Percentiles rank a stretch among this genome's conserved stretches.
These are phyloP conservation scores for Chrysolina haemoptera DNA, from an alignment of 2,888 invertebrate genomes.

Conservation along the genomic window DNA sequence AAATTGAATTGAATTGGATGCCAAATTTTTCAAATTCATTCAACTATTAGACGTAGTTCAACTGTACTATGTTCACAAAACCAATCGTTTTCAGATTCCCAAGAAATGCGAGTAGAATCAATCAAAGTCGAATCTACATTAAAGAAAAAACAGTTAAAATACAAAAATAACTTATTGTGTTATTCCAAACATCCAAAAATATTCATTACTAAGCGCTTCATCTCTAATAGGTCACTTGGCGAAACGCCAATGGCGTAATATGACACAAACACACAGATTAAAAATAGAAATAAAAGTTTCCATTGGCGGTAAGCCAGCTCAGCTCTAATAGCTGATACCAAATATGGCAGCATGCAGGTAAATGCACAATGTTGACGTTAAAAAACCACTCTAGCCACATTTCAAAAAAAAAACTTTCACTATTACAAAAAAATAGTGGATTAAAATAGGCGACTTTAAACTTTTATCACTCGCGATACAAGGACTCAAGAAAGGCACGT, in stretches of 20 bases:
- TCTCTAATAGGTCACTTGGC: constrained; percentile 66
- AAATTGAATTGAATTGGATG: too few relatives aligned
- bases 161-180: constrained; percentile 17
- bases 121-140: background rate
- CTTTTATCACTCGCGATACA: constrained; percentile 50
- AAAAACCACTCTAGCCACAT: constrained; percentile 36
- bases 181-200: constrained; percentile 33
- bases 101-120: background rate
- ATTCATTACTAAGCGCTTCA: constrained; percentile 42
- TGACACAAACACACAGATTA: constrained; percentile 63
- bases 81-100: background rate
- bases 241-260: constrained; percentile 62
- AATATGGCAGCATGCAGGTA: constrained; percentile 58
- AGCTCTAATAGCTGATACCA: constrained; percentile 56
- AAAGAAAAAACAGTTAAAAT: background rate
- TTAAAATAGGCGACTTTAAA: constrained; percentile 18
- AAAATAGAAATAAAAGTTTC: constrained; percentile 66
- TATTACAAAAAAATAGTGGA: constrained; percentile 28
- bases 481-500: constrained; percentile 52
- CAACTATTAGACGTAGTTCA: background rate
- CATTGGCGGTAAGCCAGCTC: constrained; percentile 59
- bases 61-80: too few relatives aligned
- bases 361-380: constrained; percentile 31
- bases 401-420: constrained; percentile 35
- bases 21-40: background rate